These are phyloP conservation scores for Catocala sponsa DNA, from an alignment of 2,888 invertebrate species.

Conservation along the genomic window DNA sequence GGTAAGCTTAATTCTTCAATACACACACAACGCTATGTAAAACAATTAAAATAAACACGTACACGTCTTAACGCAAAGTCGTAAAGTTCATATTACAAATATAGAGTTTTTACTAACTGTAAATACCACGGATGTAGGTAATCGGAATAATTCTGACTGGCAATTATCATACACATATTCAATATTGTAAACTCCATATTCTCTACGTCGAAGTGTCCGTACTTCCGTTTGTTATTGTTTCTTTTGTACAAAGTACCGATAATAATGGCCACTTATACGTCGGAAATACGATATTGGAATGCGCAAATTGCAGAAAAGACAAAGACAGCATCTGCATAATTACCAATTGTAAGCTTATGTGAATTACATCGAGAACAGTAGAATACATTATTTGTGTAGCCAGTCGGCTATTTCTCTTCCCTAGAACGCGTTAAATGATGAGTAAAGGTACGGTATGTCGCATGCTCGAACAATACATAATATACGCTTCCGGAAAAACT, in stretches of 20 bases:
- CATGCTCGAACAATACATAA: constrained; percentile 4
- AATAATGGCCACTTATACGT: not conserved
- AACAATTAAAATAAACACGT: constrained; percentile 49
- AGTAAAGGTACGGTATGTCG: not conserved
- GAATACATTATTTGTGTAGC: not conserved
- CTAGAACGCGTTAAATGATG: not conserved
- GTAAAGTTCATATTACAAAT: constrained; percentile 65
- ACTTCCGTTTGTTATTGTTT: constrained; percentile 25
- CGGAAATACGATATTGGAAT: not conserved
- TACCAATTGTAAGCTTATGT: constrained; percentile 1
- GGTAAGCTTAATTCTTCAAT: constrained; percentile 68
- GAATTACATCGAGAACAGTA: not conserved
- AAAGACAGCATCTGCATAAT: constrained; percentile 6
- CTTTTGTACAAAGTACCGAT: constrained; percentile 1
- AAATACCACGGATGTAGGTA: constrained; percentile 54
- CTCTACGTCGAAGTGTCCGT: constrained; percentile 6
- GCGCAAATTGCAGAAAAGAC: not conserved
- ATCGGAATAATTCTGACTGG: constrained; percentile 61
- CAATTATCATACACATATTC: constrained; percentile 44
- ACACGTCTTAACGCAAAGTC: constrained; percentile 54
- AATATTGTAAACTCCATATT: constrained; percentile 23
- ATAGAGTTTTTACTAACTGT: constrained; percentile 49
- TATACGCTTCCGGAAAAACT: constrained; percentile 7
- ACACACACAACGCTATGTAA: constrained; percentile 49
- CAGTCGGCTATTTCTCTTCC: not conserved